Evolutionary conservation across 2,113 vertebrate species (phyloP).

Genomic region (Falco punctatus): DNA sequence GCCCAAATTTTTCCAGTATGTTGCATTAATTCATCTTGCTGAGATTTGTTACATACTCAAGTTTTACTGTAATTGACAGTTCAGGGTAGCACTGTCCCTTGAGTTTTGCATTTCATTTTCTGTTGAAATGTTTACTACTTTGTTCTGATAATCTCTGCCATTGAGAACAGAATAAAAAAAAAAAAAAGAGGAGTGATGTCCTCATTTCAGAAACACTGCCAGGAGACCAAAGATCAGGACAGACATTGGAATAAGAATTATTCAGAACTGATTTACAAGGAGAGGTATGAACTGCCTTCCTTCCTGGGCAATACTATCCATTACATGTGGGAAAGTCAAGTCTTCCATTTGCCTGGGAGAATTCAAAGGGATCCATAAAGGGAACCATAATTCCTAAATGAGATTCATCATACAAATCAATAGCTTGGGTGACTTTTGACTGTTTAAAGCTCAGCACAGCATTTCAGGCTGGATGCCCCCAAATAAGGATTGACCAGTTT

Average conservation of each 20-base stretch:
- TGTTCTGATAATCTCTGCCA: slow-evolving; percentile 22
- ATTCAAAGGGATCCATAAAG: neutral
- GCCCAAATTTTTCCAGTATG: neutral
- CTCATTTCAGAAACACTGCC: neutral
- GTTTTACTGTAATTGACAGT: slow-evolving; percentile 65
- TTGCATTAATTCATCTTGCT: neutral
- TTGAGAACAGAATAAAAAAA: neutral
- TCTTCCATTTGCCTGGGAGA: neutral
- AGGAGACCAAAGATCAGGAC: neutral
- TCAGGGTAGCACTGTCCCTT: neutral
- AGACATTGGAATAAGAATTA: neutral
- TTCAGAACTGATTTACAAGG: neutral
- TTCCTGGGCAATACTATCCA: neutral
- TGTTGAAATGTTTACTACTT: slow-evolving; percentile 28
- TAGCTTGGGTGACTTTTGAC: neutral
- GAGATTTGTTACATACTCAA: neutral
- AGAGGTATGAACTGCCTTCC: neutral
- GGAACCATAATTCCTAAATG: neutral
- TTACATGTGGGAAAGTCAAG: neutral
- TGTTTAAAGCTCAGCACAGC: neutral
- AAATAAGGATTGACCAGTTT: neutral
- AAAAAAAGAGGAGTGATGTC: neutral
- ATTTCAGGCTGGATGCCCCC: neutral
- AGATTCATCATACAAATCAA: neutral
- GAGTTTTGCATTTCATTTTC: slow-evolving; percentile 33